Percentiles rank a stretch among this genome's conserved stretches.
These are phyloP conservation scores for Aramus guarauna DNA, from an alignment of 2,113 vertebrate species.

Conservation along the genomic window DNA sequence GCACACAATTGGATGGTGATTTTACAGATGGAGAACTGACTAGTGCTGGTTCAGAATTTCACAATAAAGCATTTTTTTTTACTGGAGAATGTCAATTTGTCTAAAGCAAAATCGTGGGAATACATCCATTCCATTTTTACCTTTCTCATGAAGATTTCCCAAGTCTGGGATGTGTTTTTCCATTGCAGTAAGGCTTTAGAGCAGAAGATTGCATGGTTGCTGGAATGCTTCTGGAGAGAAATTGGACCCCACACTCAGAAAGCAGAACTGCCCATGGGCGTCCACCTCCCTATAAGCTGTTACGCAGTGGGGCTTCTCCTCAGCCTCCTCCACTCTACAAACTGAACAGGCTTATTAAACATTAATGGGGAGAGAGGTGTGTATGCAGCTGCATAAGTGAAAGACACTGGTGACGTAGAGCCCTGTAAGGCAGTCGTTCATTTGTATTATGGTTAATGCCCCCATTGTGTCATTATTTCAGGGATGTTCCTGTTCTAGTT, in stretches of 20 bases:
- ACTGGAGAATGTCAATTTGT: neutral
- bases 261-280: neutral
- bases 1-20: neutral
- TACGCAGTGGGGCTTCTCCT: neutral
- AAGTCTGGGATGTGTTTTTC: neutral
- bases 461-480: neutral
- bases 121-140: neutral
- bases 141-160: neutral
- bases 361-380: neutral
- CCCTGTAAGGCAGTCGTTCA: neutral
- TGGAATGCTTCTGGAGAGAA: accelerated
- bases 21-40: neutral
- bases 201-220: neutral
- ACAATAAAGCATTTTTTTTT: neutral
- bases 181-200: neutral
- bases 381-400: accelerated
- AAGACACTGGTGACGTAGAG: neutral
- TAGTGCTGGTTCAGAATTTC: neutral
- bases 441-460: neutral
- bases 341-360: neutral
- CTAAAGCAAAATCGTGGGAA: neutral
- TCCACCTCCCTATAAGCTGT: neutral
- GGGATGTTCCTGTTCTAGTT: neutral
- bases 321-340: neutral
- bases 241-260: neutral